These are phyloP conservation scores for Scarus forsteni DNA, from an alignment of 2,797 vertebrate species.

Conservation along the genomic window DNA sequence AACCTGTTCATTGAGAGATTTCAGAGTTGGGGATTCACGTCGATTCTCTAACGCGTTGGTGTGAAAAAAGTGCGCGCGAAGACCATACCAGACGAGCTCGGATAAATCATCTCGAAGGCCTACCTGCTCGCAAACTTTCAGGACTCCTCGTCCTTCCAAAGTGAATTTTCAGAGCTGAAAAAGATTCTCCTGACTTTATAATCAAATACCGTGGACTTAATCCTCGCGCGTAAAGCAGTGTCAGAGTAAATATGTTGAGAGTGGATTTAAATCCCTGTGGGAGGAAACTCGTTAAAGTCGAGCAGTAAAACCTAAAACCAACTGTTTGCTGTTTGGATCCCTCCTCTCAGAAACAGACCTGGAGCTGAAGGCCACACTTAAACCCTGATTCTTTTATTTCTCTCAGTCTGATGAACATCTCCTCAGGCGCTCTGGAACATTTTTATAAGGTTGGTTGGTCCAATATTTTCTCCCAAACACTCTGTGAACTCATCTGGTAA, in stretches of 20 bases:
- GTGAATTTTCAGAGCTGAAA: neutral
- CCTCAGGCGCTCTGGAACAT: neutral
- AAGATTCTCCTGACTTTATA: neutral
- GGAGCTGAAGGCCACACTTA: neutral
- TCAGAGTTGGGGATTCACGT: neutral
- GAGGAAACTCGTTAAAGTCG: constrained; percentile 51
- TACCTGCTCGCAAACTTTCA: neutral
- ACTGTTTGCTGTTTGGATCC: constrained; percentile 54
- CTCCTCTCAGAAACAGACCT: constrained; percentile 20
- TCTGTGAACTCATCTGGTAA: neutral
- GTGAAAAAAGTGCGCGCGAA: neutral
- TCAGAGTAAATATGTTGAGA: neutral
- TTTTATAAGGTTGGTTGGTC: neutral
- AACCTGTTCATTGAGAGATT: neutral
- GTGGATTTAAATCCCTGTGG: constrained; percentile 9
- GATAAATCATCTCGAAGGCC: neutral
- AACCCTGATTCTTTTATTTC: neutral
- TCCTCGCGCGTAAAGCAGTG: constrained; percentile 11
- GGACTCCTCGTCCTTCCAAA: neutral
- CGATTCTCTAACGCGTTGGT: neutral
- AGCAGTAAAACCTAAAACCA: constrained; percentile 56
- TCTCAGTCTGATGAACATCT: neutral
- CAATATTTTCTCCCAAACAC: neutral
- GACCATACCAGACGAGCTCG: too few species aligned
- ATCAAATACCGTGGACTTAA: neutral